These are phyloP conservation scores for Formicarius rufipectus DNA, from an alignment of 2,113 vertebrate species.

Conservation along the genomic window DNA sequence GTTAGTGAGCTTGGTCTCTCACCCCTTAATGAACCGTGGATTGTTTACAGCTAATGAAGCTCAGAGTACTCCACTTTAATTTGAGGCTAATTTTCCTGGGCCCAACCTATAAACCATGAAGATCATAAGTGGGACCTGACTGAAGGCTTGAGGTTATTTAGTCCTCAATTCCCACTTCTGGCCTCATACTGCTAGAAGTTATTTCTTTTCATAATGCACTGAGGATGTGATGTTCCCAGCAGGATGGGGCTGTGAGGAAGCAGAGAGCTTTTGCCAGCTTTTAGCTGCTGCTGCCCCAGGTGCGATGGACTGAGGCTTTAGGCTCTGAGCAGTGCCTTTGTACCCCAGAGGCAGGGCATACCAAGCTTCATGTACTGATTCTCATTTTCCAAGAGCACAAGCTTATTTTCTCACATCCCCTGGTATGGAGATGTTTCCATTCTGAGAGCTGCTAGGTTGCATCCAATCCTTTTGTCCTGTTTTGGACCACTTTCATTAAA, in stretches of 20 bases:
- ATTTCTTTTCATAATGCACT: background rate
- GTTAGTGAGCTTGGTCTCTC: background rate
- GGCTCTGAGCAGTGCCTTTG: background rate
- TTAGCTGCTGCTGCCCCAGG: background rate
- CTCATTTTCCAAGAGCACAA: background rate
- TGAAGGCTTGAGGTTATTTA: background rate
- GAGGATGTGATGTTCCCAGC: background rate
- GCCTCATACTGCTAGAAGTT: background rate
- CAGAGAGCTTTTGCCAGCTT: background rate
- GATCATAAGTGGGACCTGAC: background rate
- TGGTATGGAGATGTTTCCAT: background rate
- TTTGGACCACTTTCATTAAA: background rate
- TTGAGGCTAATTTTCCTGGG: constrained; percentile 26
- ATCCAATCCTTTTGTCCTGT: background rate
- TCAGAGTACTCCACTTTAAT: constrained; percentile 29
- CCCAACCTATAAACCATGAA: background rate
- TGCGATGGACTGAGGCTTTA: background rate
- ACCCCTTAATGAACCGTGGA: constrained; percentile 53
- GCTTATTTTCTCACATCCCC: background rate
- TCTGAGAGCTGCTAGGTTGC: background rate
- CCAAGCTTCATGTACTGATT: background rate
- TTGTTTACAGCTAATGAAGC: constrained; percentile 60
- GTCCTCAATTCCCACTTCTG: background rate
- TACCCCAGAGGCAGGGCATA: background rate
- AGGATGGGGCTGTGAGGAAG: background rate